Evolutionary conservation across 2,888 invertebrate genomes (phyloP).

Genomic region (Chrysotoxum bicinctum): DNA sequence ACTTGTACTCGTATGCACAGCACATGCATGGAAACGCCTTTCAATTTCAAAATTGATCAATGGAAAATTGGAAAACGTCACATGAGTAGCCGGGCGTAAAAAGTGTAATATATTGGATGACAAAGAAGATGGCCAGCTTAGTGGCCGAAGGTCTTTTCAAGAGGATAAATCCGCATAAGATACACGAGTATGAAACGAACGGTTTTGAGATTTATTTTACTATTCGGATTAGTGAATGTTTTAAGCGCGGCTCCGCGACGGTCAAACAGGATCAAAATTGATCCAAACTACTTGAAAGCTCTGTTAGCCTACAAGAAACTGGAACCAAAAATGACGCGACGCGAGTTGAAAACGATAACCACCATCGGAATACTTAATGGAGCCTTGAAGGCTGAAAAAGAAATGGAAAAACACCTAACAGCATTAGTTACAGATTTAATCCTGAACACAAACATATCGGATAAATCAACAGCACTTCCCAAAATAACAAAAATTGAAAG

Average conservation of each 20-base stretch:
- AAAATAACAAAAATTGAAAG: slow-evolving; percentile 78
- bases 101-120: slow-evolving; percentile 60
- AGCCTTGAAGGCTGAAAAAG: slow-evolving; percentile 77
- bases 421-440: slow-evolving; percentile 77
- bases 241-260: slow-evolving; percentile 46
- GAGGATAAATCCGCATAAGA: slow-evolving; percentile 1
- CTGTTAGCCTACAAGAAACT: slow-evolving; percentile 78
- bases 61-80: slow-evolving; percentile 57
- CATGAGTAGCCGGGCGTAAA: slow-evolving; percentile 32
- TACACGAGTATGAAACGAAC: slow-evolving; percentile 35
- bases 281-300: slow-evolving; percentile 77
- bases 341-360: slow-evolving; percentile 78
- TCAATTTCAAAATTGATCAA: slow-evolving; percentile 46
- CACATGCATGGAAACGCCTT: slow-evolving; percentile 45
- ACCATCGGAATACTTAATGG: slow-evolving; percentile 79
- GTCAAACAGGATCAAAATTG: slow-evolving; percentile 72
- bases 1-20: background rate
- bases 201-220: slow-evolving; percentile 38
- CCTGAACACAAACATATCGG: slow-evolving; percentile 74
- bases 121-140: slow-evolving; percentile 56
- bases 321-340: slow-evolving; percentile 76
- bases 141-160: slow-evolving; percentile 39
- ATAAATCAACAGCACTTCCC: slow-evolving; percentile 73
- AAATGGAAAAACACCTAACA: slow-evolving; percentile 78
- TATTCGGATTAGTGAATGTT: slow-evolving; percentile 34